Percentiles rank a stretch among this genome's conserved stretches.
These are phyloP conservation scores for Eupeodes latifasciatus DNA, from an alignment of 2,888 invertebrate species.

Conservation along the genomic window DNA sequence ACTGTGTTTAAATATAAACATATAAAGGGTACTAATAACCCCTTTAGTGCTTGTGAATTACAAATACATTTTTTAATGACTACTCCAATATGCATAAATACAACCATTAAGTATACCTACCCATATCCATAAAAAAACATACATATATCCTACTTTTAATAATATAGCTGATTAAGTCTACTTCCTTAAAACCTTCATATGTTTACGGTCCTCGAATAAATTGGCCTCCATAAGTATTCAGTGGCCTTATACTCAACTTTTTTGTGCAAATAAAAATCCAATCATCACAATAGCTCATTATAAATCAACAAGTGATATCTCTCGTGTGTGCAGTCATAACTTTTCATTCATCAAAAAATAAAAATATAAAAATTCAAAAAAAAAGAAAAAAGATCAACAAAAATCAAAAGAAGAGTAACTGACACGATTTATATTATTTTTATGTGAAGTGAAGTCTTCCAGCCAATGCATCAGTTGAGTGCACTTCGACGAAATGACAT, in stretches of 20 bases:
- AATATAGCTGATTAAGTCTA: background rate
- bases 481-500: conserved; percentile 63
- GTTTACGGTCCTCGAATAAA: background rate
- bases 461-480: conserved; percentile 37
- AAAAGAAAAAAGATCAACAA: background rate
- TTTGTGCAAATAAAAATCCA: conserved; percentile 45
- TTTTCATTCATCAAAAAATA: conserved; percentile 41
- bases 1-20: too few species aligned
- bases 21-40: too few species aligned
- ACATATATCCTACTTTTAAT: conserved; percentile 22
- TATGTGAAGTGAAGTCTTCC: background rate
- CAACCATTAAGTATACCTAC: too few species aligned
- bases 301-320: conserved; percentile 63
- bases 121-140: background rate
- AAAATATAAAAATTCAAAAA: conserved; percentile 14
- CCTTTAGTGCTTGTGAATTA: too few species aligned
- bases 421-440: conserved; percentile 42
- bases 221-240: background rate
- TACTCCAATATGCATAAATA: too few species aligned
- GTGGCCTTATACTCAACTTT: background rate
- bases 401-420: conserved; percentile 23
- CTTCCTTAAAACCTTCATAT: background rate
- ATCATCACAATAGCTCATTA: conserved; percentile 60
- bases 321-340: conserved; percentile 58
- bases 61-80: too few species aligned